Evolutionary conservation across 2,888 invertebrate genomes (phyloP), one percentile per base, ranked within the genome.

Genomic region (Mystacides longicornis): DNA sequence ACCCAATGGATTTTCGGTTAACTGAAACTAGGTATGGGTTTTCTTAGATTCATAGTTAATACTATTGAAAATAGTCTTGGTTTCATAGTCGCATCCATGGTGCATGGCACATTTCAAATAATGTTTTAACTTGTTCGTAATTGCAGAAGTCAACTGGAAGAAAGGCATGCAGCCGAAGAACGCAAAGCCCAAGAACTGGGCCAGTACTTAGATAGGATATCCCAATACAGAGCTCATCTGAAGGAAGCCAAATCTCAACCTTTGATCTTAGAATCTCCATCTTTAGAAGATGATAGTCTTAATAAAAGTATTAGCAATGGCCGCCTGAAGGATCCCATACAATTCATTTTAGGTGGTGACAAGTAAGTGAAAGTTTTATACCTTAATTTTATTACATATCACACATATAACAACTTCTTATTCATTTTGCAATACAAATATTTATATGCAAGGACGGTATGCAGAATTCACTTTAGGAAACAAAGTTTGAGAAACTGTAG

Each of bases 281-380:
- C 46, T 7, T 18, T 3, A 18, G 20, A 46, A 3, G 22, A 14
- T 47, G 42, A n/a, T 1, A 33, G 14, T 21, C 7, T 20, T 18
- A 4, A 16, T 9, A 46, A 42, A 23, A 52, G 19, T 16, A 16
- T 33, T 23, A 50, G 55, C 14, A 59, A 59, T 43, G 52, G 57
- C 22, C 51, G 54, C 23, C 27, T 67, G 50, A 68, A 68, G 57
- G 76, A 75, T 11, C 68, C 67, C 43, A 76, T 77, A 42, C 73
- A 75, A 55, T 77, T 77, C 58, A 65, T 73, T 31, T 61, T 77
- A 7, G 77, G 77, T 1, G 77, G 77, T 0, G 77, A 77, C 54
- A 77, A 75, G 75, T 75, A 47, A 70, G 74, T 58, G 9, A 31
- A n/a, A n/a, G n/a, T n/a, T n/a, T n/a, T n/a, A n/a, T n/a, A n/a